phyloP scores from a whole-genome alignment of 2,888 invertebrate genomes.

The Caenorhabditis drosophilae region DNA sequence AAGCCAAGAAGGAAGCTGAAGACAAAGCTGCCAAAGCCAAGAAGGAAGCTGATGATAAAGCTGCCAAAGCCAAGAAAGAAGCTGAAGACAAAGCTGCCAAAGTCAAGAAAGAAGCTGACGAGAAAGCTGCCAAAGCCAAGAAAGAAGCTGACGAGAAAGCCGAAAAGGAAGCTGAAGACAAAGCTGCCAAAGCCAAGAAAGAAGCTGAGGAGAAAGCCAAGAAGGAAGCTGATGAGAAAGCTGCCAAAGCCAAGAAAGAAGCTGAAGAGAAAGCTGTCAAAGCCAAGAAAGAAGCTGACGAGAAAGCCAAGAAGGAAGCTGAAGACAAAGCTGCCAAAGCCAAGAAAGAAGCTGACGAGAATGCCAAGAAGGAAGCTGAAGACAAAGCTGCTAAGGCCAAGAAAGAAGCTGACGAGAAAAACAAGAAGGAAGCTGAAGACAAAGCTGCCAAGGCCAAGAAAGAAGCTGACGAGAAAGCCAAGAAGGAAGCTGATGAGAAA shows the following conservation, averaged over 20 bases:
- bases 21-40: too few species aligned
- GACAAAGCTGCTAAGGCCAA: conserved; percentile 8
- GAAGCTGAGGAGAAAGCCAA: conserved; percentile 16
- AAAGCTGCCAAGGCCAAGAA: conserved; percentile 4
- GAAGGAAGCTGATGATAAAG: too few species aligned
- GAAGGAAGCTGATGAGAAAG: conserved; percentile 11
- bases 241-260: not conserved
- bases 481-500: too few species aligned
- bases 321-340: too few species aligned
- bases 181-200: conserved; percentile 18
- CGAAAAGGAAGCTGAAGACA: conserved; percentile 21
- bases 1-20: too few species aligned
- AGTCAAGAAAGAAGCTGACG: conserved; percentile 6
- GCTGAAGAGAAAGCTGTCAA: conserved; percentile 10
- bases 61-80: too few species aligned
- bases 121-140: conserved; percentile 8
- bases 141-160: conserved; percentile 9
- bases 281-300: conserved; percentile 18
- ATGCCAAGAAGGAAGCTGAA: not conserved
- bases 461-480: conserved; percentile 23
- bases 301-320: conserved; percentile 9
- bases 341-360: conserved; percentile 8
- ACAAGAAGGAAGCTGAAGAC: conserved; percentile 6
- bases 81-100: too few species aligned
- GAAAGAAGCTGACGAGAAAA: conserved; percentile 5